phyloP scores from a whole-genome alignment of 2,113 vertebrate species.

The Perccottus glenii region DNA sequence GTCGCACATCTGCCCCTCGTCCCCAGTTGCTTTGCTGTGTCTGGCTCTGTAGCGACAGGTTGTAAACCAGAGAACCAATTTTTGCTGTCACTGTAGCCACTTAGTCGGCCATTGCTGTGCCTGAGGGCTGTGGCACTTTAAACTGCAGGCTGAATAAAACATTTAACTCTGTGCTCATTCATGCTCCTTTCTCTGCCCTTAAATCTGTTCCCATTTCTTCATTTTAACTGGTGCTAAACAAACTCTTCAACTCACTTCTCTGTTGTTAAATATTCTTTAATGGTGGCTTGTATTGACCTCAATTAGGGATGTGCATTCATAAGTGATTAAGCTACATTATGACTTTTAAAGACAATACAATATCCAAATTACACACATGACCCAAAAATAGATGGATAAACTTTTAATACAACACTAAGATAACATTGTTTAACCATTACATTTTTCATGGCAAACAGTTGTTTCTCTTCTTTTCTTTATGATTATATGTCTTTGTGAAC shows the following conservation, averaged over 20 bases:
- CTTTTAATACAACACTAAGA: too few relatives aligned
- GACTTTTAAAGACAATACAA: too few relatives aligned
- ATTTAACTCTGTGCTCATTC: conserved; percentile 87
- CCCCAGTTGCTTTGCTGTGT: conserved; percentile 77
- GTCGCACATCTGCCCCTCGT: conserved; percentile 15
- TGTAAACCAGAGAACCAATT: conserved; percentile 98
- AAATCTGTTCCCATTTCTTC: conserved; percentile 33
- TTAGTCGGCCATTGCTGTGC: conserved; percentile 91
- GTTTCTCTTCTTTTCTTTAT: too few relatives aligned
- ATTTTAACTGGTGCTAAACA: conserved; percentile 29
- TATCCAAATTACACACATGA: too few relatives aligned
- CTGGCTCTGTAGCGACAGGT: conserved; percentile 97
- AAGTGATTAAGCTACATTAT: too few relatives aligned
- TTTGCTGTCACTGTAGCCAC: conserved; percentile 99
- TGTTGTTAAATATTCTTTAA: conserved; percentile 2
- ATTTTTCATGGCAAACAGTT: too few relatives aligned
- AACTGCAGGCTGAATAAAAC: conserved; percentile 99
- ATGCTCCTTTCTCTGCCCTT: conserved; percentile 40
- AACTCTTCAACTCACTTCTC: conserved; percentile 5
- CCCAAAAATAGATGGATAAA: too few relatives aligned
- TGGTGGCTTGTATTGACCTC: background rate
- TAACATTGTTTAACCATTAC: too few relatives aligned
- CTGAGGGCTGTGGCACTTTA: conserved; percentile 94
- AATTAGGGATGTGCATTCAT: background rate
- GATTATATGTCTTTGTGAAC: too few relatives aligned